These are phyloP conservation scores for Acropora yongei DNA, from an alignment of 64 coral and sea anemone species.

Conservation along the genomic window DNA sequence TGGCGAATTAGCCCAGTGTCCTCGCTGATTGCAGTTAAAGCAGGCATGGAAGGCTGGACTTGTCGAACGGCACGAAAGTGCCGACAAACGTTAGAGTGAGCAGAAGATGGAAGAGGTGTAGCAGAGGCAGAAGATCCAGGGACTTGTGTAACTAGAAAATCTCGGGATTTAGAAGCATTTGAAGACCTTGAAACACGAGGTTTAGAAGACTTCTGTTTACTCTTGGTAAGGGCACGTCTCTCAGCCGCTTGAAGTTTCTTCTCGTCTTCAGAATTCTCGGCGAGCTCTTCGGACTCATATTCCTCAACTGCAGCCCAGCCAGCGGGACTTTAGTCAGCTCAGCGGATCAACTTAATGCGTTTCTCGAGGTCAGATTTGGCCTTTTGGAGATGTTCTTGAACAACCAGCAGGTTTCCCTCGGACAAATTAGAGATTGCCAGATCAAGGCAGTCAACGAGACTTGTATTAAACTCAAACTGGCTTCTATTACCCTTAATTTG, in stretches of 20 bases:
- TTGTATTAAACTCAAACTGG: conserved; percentile 56
- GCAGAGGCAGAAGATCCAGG: background rate
- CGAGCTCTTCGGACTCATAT: background rate
- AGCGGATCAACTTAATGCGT: background rate
- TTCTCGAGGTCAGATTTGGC: background rate
- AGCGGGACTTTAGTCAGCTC: background rate
- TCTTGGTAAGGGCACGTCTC: background rate
- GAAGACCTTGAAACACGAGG: background rate
- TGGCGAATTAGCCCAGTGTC: no score
- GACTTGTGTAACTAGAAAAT: background rate
- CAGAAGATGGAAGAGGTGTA: no score
- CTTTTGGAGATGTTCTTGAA: background rate
- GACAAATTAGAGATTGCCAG: background rate
- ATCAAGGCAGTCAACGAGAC: background rate
- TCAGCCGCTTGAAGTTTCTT: background rate
- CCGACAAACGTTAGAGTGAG: no score
- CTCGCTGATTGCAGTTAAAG: no score
- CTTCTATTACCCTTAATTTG: conserved; percentile 59
- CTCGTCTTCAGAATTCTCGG: background rate
- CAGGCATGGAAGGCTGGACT: no score
- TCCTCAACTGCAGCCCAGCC: background rate
- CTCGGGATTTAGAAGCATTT: background rate
- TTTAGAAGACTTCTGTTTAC: background rate
- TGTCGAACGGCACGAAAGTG: no score
- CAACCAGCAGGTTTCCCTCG: background rate